Percentiles rank a stretch among this genome's conserved stretches.
These are phyloP conservation scores for Idaea straminata DNA, from an alignment of 2,888 invertebrate genomes.

Conservation along the genomic window DNA sequence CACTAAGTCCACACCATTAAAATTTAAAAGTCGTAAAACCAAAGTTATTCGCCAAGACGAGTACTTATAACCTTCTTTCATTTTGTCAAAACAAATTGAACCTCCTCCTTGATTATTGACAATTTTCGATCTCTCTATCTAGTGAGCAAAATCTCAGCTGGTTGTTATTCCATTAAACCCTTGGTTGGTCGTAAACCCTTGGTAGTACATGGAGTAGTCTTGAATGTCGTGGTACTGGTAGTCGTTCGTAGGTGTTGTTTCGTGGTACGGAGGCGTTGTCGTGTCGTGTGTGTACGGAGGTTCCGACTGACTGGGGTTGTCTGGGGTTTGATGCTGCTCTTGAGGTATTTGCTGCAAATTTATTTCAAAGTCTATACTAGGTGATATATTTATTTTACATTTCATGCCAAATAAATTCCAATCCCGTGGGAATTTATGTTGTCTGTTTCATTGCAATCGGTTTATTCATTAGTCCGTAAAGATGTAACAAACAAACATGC, in stretches of 20 bases:
- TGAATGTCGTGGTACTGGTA: slow-evolving; percentile 3
- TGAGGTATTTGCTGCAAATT: slow-evolving; percentile 13
- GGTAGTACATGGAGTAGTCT: background rate
- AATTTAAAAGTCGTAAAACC: no score
- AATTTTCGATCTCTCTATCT: slow-evolving; percentile 13
- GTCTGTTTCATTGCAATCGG: no score
- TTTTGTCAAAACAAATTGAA: no score
- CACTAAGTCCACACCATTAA: no score
- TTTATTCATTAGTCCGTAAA: no score
- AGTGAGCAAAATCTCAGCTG: slow-evolving; percentile 48
- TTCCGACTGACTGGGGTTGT: slow-evolving; percentile 14
- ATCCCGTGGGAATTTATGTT: no score
- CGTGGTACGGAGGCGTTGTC: background rate
- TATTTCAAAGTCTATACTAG: background rate
- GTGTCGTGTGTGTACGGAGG: background rate
- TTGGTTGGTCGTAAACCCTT: background rate
- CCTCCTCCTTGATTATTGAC: no score
- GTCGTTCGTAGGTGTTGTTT: background rate
- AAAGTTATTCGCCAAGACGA: no score
- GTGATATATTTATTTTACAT: no score
- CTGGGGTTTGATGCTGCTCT: slow-evolving; percentile 46
- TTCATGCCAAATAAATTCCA: background rate
- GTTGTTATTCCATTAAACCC: slow-evolving; percentile 48
- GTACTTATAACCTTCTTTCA: no score
- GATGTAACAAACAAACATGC: no score